phyloP scores from a whole-genome alignment of 2,797 vertebrate genomes.

The Premnoplex brunnescens region DNA sequence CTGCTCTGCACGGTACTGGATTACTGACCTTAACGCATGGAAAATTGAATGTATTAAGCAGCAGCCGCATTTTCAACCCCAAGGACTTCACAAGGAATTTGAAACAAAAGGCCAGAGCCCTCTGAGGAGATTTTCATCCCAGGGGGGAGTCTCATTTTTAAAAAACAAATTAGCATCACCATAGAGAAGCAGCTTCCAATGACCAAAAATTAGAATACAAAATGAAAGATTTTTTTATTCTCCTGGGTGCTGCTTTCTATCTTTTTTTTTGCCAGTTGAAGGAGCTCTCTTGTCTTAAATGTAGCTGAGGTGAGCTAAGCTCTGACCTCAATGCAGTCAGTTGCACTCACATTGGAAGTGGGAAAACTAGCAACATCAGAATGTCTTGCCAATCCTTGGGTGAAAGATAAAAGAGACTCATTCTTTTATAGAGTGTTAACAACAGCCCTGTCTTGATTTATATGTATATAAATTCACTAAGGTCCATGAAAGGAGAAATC shows the following conservation, averaged over 20 bases:
- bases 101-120: constrained; percentile 65
- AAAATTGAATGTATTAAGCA: constrained; percentile 58
- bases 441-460: neutral
- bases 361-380: constrained; percentile 11
- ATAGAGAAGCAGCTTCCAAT: constrained; percentile 54
- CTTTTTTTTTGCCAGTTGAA: neutral
- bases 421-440: constrained; percentile 16
- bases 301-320: constrained; percentile 57
- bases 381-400: neutral
- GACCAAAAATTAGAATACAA: constrained; percentile 56
- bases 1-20: constrained; percentile 36
- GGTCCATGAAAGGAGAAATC: neutral
- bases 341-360: constrained; percentile 41
- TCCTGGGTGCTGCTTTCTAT: neutral
- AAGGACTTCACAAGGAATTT: constrained; percentile 61
- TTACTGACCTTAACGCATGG: constrained; percentile 54
- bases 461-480: constrained; percentile 24
- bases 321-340: constrained; percentile 55
- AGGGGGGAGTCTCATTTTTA: constrained; percentile 35
- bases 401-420: constrained; percentile 23
- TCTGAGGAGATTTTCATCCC: constrained; percentile 58
- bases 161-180: constrained; percentile 68
- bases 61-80: constrained; percentile 33
- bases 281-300: constrained; percentile 17
- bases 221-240: constrained; percentile 39